Base-by-base conservation (phyloP, 2,888 invertebrate genomes). In the Lordiphosa andalusiaca region DNA sequence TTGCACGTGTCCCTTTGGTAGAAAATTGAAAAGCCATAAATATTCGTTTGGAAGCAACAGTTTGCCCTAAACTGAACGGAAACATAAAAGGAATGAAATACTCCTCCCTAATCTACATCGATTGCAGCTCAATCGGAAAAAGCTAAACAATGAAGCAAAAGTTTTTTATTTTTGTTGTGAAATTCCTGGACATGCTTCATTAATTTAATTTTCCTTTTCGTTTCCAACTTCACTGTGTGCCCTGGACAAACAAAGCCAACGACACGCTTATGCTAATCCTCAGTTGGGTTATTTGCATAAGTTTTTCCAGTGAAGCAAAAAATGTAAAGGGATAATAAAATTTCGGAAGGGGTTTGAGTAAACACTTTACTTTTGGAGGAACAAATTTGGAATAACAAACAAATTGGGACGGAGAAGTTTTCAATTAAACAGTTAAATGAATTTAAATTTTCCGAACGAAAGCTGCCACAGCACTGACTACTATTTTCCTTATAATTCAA, bases 21-120 rank as follows among this genome's bases (percentile, higher is more conserved):
- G 37, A 62, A 65, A 70, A 78, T 73, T 80, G 76, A 76, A 72
- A 76, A 72, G 64, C 73, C 73, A 76, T 80, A 76, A 80, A 77
- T 80, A 62, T 69, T 66, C 65, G 59, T 16, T 16, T 16, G 16
- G 16, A 16, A 47, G 65, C n/a, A n/a, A n/a, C n/a, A n/a, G n/a
- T n/a, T n/a, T n/a, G n/a, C n/a, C n/a, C n/a, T n/a, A n/a, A n/a
- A n/a, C n/a, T 44, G 51, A 16, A 16, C 19, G 2, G 38, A 19
- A 71, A 68, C 76, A 73, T 71, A 48, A 76, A 76, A 73, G 76
- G 76, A 56, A 65, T 59, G n/a, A 21, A 10, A 16, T 21, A 16
- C n/a, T 2, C 19, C 9, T 25, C 7, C 21, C 40, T 19, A 35
- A 25, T 38, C 19, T 6, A 52, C 49, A 59, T 55, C 61, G 57